Evolutionary conservation across 2,113 vertebrate genomes (phyloP), one percentile per base, ranked within the genome.

Genomic region (Euleptes europaea): DNA sequence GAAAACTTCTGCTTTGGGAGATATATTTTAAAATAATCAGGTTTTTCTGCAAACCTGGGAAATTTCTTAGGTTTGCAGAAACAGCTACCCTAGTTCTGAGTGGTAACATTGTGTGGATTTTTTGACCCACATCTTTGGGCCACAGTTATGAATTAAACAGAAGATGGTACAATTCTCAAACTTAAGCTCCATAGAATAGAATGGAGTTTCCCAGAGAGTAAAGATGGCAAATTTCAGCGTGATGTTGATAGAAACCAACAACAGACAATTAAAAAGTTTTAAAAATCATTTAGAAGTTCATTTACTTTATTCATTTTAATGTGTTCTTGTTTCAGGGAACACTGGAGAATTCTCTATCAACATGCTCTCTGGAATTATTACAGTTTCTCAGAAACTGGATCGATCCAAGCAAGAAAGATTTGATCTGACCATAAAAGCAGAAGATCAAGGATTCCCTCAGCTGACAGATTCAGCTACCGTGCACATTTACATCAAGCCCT

Each of bases 361-460:
- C 38, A 40, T 92, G 0, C 85, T 94, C 42, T 95, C 97, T 47
- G 99, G 98, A 92, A 97, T 96, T 92, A 96, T 99, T 90, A 96
- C 89, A 1, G 77, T 98, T 74, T 95, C 96, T 44, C 97, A 96
- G 92, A 95, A 94, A 82, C 84, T 98, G 57, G 89, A 96, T 51
- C 94, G 88, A 7, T 93, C 96, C 84, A 93, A 95, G 60, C 97
- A 97, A 86, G 96, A 96, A 31, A 93, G 90, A 38, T 97, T 98
- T 81, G 97, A 97, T 65, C 89, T 99, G 79, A 97, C 97, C 13
- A 97, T 98, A 47, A 98, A 97, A 90, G 98, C 98, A 87, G 97
- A 97, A 31, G 98, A 99, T 83, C 97, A 96, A 92, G 98, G 98
- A 0, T 98, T 97, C 85, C 98, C 97, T 31, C 97, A 94, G 70